Base-by-base conservation (phyloP, 1,140 invertebrate species). In the Wasmannia auropunctata region DNA sequence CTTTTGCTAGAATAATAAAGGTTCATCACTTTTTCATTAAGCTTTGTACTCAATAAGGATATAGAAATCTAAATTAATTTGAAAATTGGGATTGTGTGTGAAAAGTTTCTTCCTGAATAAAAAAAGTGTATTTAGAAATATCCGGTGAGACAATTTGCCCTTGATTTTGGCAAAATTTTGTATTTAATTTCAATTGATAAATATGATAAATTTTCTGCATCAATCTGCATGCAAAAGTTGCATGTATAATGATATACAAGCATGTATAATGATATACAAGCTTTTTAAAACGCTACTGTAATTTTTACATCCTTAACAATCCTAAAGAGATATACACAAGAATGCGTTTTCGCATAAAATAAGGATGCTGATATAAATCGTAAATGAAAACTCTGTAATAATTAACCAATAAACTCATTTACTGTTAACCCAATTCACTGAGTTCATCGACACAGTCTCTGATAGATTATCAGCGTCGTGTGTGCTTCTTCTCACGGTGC, bases 401-500 rank as follows among this genome's bases (percentile, higher is more conserved):
- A 81, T 56, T 72, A 56, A 19, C 34, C 34, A 25, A 81, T 43
- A 22, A 56, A 72, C 14, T 72, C 14, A 19, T 83, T 25, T 72
- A 40, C 14, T 46, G 40, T 72, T 58, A 83, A 72, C 67, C 37
- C 19, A 72, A 54, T 83, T 83, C 25, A 54, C 25, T 2, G 65
- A 22, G 37, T 83, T 83, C 51, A 72, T 81, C 67, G 79, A 58
- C 65, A 83, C 37, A 25, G 14, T 22, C 25, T 58, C 25, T 40
- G 14, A 83, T 83, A 43, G 67, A 83, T 72, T 83, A 83, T 83
- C 67, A n/a, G 4, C 79, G 51, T 81, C 65, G 79, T 81, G 22
- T 80, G 49, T 72, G 51, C 79, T 72, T 72, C 79, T 83, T 83
- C 79, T 83, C 79, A 83, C 67, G 79, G 49, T 72, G 37, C 65